Evolutionary conservation across 1,140 invertebrate species (phyloP).

Genomic region (Drosophila miranda): DNA sequence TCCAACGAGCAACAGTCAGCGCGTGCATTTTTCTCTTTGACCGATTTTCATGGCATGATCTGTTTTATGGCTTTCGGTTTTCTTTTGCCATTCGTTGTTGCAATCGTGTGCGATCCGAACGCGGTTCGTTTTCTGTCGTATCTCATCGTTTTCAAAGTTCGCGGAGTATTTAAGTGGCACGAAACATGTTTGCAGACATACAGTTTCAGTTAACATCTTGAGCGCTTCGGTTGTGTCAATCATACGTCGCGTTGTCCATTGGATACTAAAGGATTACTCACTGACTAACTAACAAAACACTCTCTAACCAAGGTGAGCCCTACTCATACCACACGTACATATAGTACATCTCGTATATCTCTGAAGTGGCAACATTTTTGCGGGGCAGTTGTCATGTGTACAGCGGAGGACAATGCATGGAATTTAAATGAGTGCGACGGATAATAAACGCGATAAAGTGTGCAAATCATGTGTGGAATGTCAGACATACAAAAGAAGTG

Average conservation of each 20-base stretch:
- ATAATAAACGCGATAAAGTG: conserved; percentile 43
- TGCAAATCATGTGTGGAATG: conserved; percentile 47
- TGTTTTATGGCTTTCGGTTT: conserved; percentile 79
- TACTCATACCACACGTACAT: conserved; percentile 11
- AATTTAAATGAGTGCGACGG: conserved; percentile 65
- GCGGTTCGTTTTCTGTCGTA: conserved; percentile 9
- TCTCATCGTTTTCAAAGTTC: conserved; percentile 20
- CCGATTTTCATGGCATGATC: conserved; percentile 78
- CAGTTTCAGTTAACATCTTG: conserved; percentile 70
- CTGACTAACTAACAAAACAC: conserved; percentile 43
- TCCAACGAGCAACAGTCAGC: conserved; percentile 40
- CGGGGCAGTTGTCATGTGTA: neutral
- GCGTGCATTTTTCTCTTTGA: conserved; percentile 77
- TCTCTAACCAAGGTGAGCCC: conserved; percentile 56
- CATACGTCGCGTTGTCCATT: conserved; percentile 55
- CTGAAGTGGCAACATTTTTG: neutral
- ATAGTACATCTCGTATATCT: neutral
- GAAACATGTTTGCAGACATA: conserved; percentile 75
- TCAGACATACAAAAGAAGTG: conserved; percentile 38
- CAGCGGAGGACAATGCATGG: conserved; percentile 37
- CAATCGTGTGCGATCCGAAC: conserved; percentile 42
- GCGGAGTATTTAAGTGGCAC: conserved; percentile 66
- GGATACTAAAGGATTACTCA: conserved; percentile 51
- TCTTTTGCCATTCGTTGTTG: conserved; percentile 50
- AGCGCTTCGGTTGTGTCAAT: conserved; percentile 63